phyloP scores from a whole-genome alignment of 2,888 invertebrate genomes.

The Rhagonycha lutea region DNA sequence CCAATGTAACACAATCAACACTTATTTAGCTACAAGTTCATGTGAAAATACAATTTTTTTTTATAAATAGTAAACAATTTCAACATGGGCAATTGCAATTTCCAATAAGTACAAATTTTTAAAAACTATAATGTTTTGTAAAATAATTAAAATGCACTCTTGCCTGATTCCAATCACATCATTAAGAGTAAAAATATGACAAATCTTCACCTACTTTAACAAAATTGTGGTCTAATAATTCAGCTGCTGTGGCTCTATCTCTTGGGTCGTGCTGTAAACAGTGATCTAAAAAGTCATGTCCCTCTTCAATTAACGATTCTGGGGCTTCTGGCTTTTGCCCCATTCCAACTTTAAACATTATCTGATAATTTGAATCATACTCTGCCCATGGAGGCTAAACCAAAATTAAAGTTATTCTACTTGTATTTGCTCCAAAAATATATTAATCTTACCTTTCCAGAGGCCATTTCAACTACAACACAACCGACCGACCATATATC shows the following conservation, averaged over 20 bases:
- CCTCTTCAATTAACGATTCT: slow-evolving; percentile 77
- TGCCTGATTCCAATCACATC: background rate
- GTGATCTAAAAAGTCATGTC: slow-evolving; percentile 74
- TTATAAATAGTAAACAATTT: background rate
- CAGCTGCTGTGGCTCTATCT: slow-evolving; percentile 69
- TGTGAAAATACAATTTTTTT: background rate
- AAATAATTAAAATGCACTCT: background rate
- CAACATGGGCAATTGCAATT: background rate
- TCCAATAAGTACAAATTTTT: background rate
- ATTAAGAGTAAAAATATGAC: slow-evolving; percentile 9
- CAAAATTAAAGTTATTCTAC: background rate
- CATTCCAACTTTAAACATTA: slow-evolving; percentile 95
- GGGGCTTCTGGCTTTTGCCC: slow-evolving; percentile 83
- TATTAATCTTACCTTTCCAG: slow-evolving; percentile 72
- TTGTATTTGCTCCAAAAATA: background rate
- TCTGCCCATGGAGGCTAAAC: slow-evolving; percentile 87
- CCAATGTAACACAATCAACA: background rate
- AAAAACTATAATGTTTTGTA: background rate
- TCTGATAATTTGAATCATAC: slow-evolving; percentile 91
- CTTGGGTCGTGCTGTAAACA: slow-evolving; percentile 86
- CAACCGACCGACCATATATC: slow-evolving; percentile 97
- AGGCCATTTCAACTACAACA: slow-evolving; percentile 93
- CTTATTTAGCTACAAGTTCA: background rate
- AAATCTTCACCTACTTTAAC: slow-evolving; percentile 62
- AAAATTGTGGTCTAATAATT: slow-evolving; percentile 77